Evolutionary conservation across 2,113 vertebrate species (phyloP), one percentile per base, ranked within the genome.

Genomic region (Bos indicus): DNA sequence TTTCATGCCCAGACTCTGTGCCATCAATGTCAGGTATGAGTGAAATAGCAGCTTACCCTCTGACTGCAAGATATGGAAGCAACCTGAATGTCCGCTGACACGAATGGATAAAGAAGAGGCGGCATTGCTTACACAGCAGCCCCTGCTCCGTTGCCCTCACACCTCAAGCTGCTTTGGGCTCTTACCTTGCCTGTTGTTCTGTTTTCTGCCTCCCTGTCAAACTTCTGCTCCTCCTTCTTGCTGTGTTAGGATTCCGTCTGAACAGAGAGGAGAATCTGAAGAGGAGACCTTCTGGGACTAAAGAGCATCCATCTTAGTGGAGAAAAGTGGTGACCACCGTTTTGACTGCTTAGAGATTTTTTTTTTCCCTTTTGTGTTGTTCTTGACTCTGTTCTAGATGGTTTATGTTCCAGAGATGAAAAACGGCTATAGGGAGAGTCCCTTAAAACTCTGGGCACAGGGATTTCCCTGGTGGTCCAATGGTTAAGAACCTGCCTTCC

Each of bases 251-350:
- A 77, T 26, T 54, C 56, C 0, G 0, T 26, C 8, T 30, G 16
- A 54, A 7, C 0, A 2, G 17, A 1, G 33, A 52, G 7, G 14
- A 74, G 33, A 1, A 1, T 30, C 17, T 23, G 43, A 51, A 74
- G 30, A 19, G 26, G 56, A 30, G 15, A 7, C 1, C 36, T n/a
- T 46, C 71, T 74, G 83, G 57, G 60, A 46, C 46, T 40, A 56
- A 25, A 57, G 46, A 64, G 59, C 11, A 57, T 5, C 15, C 5
- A 3, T 48, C 40, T 67, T 33, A 19, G 48, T 84, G 33, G 56
- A 30, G 36, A 12, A 30, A 54, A 13, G 57, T 23, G 40, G 26
- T 51, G 28, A 28, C 62, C 10, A 5, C 21, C 1, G 4, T 36
- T 74, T 48, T 5, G 48, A 17, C 26, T 48, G 5, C 87, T 82